Evolutionary conservation across 2,113 vertebrate genomes (phyloP).

Genomic region (Myotis brandtii): DNA sequence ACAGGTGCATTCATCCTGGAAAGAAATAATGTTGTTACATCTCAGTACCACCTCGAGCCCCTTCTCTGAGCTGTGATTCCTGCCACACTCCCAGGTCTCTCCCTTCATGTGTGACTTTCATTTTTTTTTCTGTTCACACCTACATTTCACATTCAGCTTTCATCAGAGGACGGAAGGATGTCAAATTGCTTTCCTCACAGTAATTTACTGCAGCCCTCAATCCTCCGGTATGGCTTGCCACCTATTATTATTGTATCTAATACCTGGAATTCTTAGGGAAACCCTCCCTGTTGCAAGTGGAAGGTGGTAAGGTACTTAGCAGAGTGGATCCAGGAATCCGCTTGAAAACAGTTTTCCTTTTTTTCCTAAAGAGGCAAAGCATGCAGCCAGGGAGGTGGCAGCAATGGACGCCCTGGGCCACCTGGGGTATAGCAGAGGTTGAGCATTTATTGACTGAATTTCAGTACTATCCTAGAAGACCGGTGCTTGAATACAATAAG

Average conservation of each 20-base stretch:
- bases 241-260: slow-evolving; percentile 72
- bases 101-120: slow-evolving; percentile 58
- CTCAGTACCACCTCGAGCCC: accelerated
- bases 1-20: slow-evolving; percentile 50
- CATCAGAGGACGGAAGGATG: slow-evolving; percentile 72
- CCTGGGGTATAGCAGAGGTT: neutral
- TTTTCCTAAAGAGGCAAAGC: neutral
- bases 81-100: neutral
- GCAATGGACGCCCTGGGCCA: neutral
- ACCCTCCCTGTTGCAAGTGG: slow-evolving; percentile 47
- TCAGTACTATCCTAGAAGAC: neutral
- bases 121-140: slow-evolving; percentile 71
- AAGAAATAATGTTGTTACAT: slow-evolving; percentile 56
- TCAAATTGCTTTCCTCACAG: slow-evolving; percentile 80
- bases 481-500: neutral
- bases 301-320: slow-evolving; percentile 48
- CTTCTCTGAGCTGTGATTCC: neutral
- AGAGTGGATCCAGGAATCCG: neutral
- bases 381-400: neutral
- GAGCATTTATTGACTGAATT: neutral
- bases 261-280: slow-evolving; percentile 35
- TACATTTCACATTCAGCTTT: slow-evolving; percentile 75
- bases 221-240: slow-evolving; percentile 21
- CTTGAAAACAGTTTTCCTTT: neutral
- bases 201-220: slow-evolving; percentile 70